Evolutionary conservation across 2,113 vertebrate species (phyloP), one percentile per base, ranked within the genome.

Genomic region (Tretioscincus oriximinensis): DNA sequence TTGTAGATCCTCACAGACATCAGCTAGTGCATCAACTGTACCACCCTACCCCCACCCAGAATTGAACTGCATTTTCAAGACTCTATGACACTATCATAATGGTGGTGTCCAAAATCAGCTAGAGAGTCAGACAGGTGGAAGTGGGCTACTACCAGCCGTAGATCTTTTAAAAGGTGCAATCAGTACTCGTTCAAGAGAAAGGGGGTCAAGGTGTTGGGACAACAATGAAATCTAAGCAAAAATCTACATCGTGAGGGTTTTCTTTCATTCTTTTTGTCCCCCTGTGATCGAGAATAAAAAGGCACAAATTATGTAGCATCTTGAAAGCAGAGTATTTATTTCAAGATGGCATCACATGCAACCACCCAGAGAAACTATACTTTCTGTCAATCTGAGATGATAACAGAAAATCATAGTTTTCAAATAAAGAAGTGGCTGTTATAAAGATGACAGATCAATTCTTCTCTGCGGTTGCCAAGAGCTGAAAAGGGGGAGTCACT

Each of bases 361-460:
- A 61, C 80, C 51, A 68, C 73, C 80, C 51, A 31, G 80, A 68
- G 73, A 81, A 76, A 31, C 49, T 47, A 81, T 69, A 81, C 80
- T 81, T 69, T 76, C 80, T 81, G 80, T 81, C 80, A 81, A 76
- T 81, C 73, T 75, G 73, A 69, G 51, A 76, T 76, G 80, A 81
- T 81, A 76, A 60, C 65, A 9, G 80, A 81, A 76, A 73, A 81
- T 81, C 80, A 81, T 75, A 76, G 80, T 81, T 81, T 81, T 81
- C 80, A 81, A 76, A 81, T 61, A 81, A 12, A n/a, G 75, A 81
- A 81, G 73, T 81, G 80, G 65, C 80, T 76, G 80, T 81, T 81
- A 81, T 12, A 76, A 81, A 81, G 80, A 81, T 81, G 80, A 81
- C 73, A 81, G 73, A 81, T 81, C 80, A 81, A 81, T 81, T 76